Base-by-base conservation (phyloP, 2,888 invertebrate species). In the Lasioglossum oenotherae region DNA sequence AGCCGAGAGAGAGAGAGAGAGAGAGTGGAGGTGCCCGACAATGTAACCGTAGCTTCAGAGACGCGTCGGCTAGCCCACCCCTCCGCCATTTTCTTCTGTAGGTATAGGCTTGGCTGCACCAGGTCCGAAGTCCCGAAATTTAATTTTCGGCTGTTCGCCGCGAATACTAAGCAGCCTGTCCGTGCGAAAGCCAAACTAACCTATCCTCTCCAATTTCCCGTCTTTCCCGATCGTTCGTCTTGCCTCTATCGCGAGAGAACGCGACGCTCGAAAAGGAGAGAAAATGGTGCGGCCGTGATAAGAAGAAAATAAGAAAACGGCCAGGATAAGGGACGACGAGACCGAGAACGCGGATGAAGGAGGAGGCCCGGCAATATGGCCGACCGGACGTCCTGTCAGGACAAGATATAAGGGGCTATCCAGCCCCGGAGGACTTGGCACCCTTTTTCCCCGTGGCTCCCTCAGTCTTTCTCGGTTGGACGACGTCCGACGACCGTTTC, bases 71-170 rank as follows among this genome's bases (percentile, higher is more conserved):
- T 44, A 80, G n/a, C 67, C 64, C 78, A 64, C 69, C 71, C 83
- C 41, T 57, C 49, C 75, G 85, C 77, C 71, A 86, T 64, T 87
- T 87, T 82, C 78, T 72, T 73, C 38, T 64, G 75, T 78, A 83
- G 85, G 84, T 86, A 77, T 75, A 82, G 90, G 80, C 78, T 35
- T 80, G 76, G 73, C 84, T 82, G 80, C 80, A 49, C 74, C 64
- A 38, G 81, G 82, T 19, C 88, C 85, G 85, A 92, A 92, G 91
- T 91, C 91, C 89, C 92, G 92, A 93, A 94, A 94, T 94, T 94
- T 93, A 94, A 94, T 94, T 94, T 93, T 86, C 82, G 83, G 86
- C 82, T 87, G 88, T 91, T 87, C 89, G 88, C 80, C 80, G 87
- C 85, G 94, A 94, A 94, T 94, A 93, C 91, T 90, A 93, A 94